phyloP scores from a whole-genome alignment of 2,888 invertebrate genomes.

The Phyllotreta striolata region DNA sequence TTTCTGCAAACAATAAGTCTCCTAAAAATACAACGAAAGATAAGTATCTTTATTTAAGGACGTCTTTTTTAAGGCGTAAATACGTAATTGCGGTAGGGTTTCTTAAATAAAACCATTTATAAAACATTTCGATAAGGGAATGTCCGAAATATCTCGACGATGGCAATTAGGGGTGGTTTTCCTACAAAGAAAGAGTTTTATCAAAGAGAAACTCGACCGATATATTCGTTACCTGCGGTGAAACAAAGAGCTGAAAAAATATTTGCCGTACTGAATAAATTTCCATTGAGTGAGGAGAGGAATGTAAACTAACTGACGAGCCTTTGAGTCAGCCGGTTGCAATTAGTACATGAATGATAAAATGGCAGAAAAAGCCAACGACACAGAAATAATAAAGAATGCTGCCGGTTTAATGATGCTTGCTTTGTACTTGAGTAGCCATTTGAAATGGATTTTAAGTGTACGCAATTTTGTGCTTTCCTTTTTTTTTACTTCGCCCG shows the following conservation, averaged over 20 bases:
- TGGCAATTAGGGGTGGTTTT: slow-evolving; percentile 19
- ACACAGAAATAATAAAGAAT: slow-evolving; percentile 58
- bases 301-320: slow-evolving; percentile 56
- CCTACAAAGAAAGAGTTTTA: slow-evolving; percentile 15
- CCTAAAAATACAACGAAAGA: too few relatives aligned
- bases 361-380: slow-evolving; percentile 56
- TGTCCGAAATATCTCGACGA: background rate
- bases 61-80: too few relatives aligned
- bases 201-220: slow-evolving; percentile 27
- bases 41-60: too few relatives aligned
- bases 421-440: slow-evolving; percentile 54
- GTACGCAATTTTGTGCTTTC: slow-evolving; percentile 48
- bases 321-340: slow-evolving; percentile 52
- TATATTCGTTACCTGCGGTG: slow-evolving; percentile 32
- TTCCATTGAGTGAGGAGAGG: slow-evolving; percentile 42
- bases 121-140: background rate
- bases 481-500: slow-evolving; percentile 26
- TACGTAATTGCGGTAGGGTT: too few relatives aligned
- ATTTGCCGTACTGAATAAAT: slow-evolving; percentile 38
- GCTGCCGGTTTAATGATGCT: slow-evolving; percentile 57
- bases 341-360: slow-evolving; percentile 58
- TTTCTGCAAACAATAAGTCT: too few relatives aligned
- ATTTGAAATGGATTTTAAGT: slow-evolving; percentile 49
- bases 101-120: too few relatives aligned
- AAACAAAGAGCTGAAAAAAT: slow-evolving; percentile 38